phyloP scores from a whole-genome alignment of 92 coral and sea anemone genomes.

The Zoanthus solanderi region DNA sequence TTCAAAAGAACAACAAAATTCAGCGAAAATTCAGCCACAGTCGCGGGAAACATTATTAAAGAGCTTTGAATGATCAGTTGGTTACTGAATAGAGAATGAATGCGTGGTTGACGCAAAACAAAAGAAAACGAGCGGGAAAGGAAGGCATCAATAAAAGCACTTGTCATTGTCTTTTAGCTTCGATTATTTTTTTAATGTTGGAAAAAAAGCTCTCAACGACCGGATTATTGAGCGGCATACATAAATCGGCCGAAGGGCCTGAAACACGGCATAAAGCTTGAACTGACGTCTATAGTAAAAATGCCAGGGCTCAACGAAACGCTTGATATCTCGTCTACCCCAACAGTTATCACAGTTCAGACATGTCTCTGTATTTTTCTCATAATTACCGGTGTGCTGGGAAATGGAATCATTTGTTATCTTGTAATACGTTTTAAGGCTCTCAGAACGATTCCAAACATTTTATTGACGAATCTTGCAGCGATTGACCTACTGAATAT shows the following conservation, averaged over 20 bases:
- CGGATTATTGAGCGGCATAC: background rate
- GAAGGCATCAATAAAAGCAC: background rate
- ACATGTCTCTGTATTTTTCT: background rate
- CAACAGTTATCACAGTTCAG: too few species aligned
- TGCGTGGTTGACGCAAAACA: too few species aligned
- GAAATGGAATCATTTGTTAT: conserved; percentile 4
- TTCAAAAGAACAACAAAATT: too few species aligned
- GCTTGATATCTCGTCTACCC: too few species aligned
- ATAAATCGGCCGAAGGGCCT: background rate
- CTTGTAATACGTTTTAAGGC: background rate
- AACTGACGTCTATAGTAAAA: background rate
- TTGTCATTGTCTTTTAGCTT: background rate
- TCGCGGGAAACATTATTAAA: too few species aligned
- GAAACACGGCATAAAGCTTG: background rate
- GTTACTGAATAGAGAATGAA: too few species aligned
- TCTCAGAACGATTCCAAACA: background rate
- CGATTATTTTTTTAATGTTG: background rate
- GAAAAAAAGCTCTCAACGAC: background rate
- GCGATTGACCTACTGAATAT: background rate
- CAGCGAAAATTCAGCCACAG: too few species aligned
- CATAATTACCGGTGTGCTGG: background rate
- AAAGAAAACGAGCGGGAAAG: background rate
- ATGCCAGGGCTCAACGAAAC: background rate
- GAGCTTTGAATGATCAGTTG: too few species aligned
- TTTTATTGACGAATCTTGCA: background rate